Evolutionary conservation across 2,888 invertebrate genomes (phyloP).

Genomic region (Melikaiella ostensackeni): DNA sequence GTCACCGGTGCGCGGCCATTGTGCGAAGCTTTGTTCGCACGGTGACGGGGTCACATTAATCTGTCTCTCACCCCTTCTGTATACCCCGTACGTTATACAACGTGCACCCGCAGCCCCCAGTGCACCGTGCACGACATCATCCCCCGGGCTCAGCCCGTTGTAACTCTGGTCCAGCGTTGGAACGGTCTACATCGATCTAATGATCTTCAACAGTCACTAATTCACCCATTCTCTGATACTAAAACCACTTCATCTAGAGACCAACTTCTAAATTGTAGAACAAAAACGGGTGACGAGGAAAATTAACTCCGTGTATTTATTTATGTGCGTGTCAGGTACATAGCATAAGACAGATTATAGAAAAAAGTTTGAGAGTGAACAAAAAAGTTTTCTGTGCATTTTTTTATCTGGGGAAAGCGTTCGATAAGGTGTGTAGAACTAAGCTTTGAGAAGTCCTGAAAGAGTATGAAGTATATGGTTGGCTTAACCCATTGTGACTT

Average conservation of each 20-base stretch:
- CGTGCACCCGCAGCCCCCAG: conserved; percentile 50
- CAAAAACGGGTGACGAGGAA: conserved; percentile 10
- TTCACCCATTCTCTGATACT: conserved; percentile 48
- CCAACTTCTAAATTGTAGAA: conserved; percentile 44
- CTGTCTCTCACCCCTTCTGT: conserved; percentile 71
- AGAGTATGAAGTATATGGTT: no score
- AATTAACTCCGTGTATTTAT: neutral
- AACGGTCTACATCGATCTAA: conserved; percentile 43
- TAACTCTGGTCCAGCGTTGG: conserved; percentile 7
- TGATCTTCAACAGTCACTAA: conserved; percentile 44
- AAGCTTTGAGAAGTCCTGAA: no score
- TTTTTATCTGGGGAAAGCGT: no score
- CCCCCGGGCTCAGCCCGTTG: conserved; percentile 42
- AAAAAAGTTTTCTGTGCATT: no score
- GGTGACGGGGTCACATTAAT: conserved; percentile 75
- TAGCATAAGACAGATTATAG: no score
- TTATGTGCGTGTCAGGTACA: no score
- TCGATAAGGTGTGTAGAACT: no score
- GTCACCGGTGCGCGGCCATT: conserved; percentile 71
- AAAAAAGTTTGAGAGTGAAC: no score
- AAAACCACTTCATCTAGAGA: conserved; percentile 55
- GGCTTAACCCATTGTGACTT: conserved; percentile 31
- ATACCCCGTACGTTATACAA: conserved; percentile 63
- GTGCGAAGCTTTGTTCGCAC: conserved; percentile 75
- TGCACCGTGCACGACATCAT: conserved; percentile 54